These are phyloP conservation scores for Quiscalus mexicanus DNA, from an alignment of 2,113 vertebrate species.

Conservation along the genomic window DNA sequence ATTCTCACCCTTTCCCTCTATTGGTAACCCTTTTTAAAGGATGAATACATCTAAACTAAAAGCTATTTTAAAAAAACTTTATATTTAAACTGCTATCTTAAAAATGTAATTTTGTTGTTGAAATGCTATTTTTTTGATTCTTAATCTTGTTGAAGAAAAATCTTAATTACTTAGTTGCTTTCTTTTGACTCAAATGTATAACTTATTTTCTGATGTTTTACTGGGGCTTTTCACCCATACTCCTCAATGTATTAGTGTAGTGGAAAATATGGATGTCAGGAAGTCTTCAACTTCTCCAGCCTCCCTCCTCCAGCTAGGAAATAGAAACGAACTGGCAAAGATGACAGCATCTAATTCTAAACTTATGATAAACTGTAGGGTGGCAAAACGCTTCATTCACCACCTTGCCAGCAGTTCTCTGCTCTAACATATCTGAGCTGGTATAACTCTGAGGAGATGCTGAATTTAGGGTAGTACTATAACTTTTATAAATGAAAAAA, in stretches of 20 bases:
- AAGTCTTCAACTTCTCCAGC: background rate
- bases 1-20: background rate
- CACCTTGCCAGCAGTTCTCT: background rate
- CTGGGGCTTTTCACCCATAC: rapidly evolving
- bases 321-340: background rate
- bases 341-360: background rate
- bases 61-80: background rate
- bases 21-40: background rate
- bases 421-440: background rate
- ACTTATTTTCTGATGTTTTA: background rate
- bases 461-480: background rate
- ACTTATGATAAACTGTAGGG: rapidly evolving
- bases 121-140: background rate
- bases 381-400: background rate
- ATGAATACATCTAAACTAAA: background rate
- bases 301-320: background rate
- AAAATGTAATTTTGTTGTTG: background rate
- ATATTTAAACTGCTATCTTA: background rate
- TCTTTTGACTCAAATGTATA: background rate
- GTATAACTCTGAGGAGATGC: rapidly evolving
- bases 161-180: background rate
- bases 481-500: background rate
- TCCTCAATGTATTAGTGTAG: background rate
- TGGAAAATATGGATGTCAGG: background rate
- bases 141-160: background rate